Percentiles rank a stretch among this genome's conserved stretches.
phyloP scores from a whole-genome alignment of 2,888 invertebrate genomes.

The Silvanus unidentatus region DNA sequence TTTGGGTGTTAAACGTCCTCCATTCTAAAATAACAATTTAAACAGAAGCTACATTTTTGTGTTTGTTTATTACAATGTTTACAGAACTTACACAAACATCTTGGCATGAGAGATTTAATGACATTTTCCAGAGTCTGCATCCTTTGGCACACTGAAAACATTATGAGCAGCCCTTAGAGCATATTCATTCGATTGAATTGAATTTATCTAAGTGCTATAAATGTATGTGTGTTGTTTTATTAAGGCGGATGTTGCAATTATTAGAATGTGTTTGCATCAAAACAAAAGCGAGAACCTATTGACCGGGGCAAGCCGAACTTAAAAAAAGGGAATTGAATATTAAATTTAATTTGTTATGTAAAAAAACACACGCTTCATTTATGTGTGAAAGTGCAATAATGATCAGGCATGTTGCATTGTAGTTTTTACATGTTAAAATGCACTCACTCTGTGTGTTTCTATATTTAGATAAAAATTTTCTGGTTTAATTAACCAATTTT shows the following conservation, averaged over 20 bases:
- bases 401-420: too few relatives aligned
- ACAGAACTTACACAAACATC: slow-evolving; percentile 72
- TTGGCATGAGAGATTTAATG: slow-evolving; percentile 70
- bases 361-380: background rate
- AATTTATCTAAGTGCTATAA: background rate
- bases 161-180: background rate
- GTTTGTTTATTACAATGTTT: background rate
- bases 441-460: too few relatives aligned
- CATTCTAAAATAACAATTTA: too few relatives aligned
- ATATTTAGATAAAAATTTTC: too few relatives aligned
- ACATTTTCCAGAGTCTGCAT: slow-evolving; percentile 72
- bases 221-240: background rate
- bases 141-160: slow-evolving; percentile 72
- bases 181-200: slow-evolving; percentile 9
- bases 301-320: background rate
- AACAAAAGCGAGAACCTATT: slow-evolving; percentile 12
- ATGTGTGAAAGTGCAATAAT: background rate
- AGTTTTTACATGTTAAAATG: too few relatives aligned
- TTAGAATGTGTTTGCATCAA: slow-evolving; percentile 32
- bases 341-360: background rate
- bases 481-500: too few relatives aligned
- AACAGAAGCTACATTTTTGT: slow-evolving; percentile 25
- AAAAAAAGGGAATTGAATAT: slow-evolving; percentile 2
- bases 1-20: slow-evolving; percentile 61
- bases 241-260: slow-evolving; percentile 37